Evolutionary conservation across 2,797 vertebrate genomes (phyloP), one percentile per base, ranked within the genome.

Genomic region (Danio jaintianensis): DNA sequence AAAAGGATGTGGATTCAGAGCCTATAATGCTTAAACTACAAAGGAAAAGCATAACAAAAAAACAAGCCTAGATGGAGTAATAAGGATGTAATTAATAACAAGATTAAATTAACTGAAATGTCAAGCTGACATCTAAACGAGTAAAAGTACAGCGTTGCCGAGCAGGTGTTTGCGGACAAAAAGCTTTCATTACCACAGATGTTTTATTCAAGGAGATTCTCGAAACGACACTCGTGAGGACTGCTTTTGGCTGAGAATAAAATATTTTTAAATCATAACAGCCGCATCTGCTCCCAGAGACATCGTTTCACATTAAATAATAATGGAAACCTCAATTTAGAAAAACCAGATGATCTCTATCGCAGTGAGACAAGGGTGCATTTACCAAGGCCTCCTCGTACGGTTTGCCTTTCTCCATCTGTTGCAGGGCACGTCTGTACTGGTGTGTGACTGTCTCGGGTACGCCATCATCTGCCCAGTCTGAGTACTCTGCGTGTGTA

Each of bases 381-480:
- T 79, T 81, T 88, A 99, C 98, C 96, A 99, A 89, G 0, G 96
- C 90, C 8, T 98, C 96, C 82, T 99, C 98, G 0, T 92, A 94
- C 0, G 95, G 90, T 83, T 94, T 96, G 78, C 90, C 93, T 76
- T 94, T 96, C 82, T 95, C 94, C 94, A 97, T 55, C 81, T 96
- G 96, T 90, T 95, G 92, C 0, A 96, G 82, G 1, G 96, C 95
- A 69, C 93, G 97, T 88, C 92, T 94, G 87, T 98, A 99, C 82
- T 36, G 96, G 86, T 94, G 92, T 1, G 88, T 43, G 11, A 93
- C 92, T 0, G 85, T 81, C 47, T 97, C 96, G 0, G 94, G 80
- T 7, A 98, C 89, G 0, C 95, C 95, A 0, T 95, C 90, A n/a
- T 98, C 96, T 0, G 97, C 94, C 98, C 98, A 99, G 53, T 97